Evolutionary conservation across 2,888 invertebrate species (phyloP).

Genomic region (Hecatera dysodea): DNA sequence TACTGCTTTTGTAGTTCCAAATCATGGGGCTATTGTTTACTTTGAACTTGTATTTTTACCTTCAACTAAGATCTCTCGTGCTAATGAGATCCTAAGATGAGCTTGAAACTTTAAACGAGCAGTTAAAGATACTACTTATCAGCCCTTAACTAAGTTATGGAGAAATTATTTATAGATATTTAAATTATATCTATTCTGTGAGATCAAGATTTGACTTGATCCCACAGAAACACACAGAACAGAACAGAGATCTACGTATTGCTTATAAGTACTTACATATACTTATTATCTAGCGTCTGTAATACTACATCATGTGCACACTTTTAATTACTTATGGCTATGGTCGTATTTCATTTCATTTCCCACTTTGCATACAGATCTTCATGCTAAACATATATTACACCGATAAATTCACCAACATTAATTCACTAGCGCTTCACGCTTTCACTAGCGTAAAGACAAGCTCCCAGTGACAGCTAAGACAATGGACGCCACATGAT

Average conservation of each 20-base stretch:
- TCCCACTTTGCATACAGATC: conserved; percentile 15
- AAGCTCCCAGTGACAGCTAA: conserved; percentile 1
- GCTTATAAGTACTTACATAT: background rate
- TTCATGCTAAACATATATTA: conserved; percentile 4
- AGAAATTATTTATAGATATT: background rate
- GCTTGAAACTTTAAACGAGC: no score
- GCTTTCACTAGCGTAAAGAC: conserved; percentile 36
- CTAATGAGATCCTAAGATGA: background rate
- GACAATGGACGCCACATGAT: conserved; percentile 18
- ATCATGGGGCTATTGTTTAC: conserved; percentile 29
- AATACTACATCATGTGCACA: background rate
- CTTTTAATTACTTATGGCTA: background rate
- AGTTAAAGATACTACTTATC: no score
- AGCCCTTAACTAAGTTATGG: background rate
- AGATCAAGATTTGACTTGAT: no score
- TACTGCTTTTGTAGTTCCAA: conserved; percentile 58
- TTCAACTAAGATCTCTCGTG: background rate
- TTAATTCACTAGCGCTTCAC: conserved; percentile 47
- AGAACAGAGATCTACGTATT: background rate
- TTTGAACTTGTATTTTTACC: conserved; percentile 1
- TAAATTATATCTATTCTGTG: background rate
- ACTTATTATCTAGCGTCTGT: background rate
- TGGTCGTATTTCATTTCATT: conserved; percentile 5
- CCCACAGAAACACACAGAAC: no score
- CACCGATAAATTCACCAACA: conserved; percentile 24